These are phyloP conservation scores for Tachina grossa DNA, from an alignment of 2,888 invertebrate species.

Conservation along the genomic window DNA sequence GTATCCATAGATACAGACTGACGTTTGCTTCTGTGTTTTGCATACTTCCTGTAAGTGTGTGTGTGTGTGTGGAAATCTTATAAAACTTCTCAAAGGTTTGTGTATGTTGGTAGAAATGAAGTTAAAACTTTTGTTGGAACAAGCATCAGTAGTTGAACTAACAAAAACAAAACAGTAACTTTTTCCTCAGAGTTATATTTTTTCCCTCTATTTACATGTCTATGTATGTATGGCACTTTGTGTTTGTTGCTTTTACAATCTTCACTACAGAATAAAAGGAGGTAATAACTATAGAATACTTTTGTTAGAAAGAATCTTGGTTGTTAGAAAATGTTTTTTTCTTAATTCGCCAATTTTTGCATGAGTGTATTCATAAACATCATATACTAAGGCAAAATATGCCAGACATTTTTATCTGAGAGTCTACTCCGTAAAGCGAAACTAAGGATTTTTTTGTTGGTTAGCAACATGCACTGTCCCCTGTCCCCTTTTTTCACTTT, in stretches of 20 bases:
- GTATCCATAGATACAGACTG: not conserved
- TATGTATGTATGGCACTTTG: conserved; percentile 15
- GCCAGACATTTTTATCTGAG: no score
- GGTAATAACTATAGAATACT: not conserved
- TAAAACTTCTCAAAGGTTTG: conserved; percentile 41
- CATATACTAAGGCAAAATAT: no score
- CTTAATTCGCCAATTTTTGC: no score
- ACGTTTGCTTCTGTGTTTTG: not conserved
- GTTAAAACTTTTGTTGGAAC: conserved; percentile 40
- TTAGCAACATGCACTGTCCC: no score
- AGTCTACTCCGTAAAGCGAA: no score
- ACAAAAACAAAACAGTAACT: conserved; percentile 39
- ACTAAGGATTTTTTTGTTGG: no score
- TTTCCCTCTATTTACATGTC: not conserved
- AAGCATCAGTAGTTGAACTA: conserved; percentile 40
- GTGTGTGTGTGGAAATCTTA: conserved; percentile 12
- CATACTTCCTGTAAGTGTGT: not conserved
- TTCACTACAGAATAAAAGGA: not conserved
- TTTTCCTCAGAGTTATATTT: conserved; percentile 37
- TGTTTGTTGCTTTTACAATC: conserved; percentile 11
- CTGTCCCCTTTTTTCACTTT: no score
- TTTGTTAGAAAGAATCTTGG: not conserved
- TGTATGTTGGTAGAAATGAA: not conserved
- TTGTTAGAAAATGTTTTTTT: no score
- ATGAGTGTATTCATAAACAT: no score